phyloP scores from a whole-genome alignment of 2,888 invertebrate genomes.

The Adela reaumurella region DNA sequence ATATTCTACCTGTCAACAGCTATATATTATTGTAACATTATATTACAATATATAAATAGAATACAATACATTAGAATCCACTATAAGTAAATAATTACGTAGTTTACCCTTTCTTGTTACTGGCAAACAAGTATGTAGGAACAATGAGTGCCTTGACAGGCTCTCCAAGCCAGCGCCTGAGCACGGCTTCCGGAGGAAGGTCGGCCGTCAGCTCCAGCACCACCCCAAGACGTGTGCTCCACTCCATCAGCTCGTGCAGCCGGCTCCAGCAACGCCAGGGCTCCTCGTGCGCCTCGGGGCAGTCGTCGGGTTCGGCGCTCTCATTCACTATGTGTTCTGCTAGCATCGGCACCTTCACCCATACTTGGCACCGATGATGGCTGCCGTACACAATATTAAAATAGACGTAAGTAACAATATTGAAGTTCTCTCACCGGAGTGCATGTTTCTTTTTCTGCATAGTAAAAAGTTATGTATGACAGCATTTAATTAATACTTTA shows the following conservation, averaged over 20 bases:
- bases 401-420: no score
- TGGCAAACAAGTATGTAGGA: conserved; percentile 78
- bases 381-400: conserved; percentile 19
- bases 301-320: conserved; percentile 33
- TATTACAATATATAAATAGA: no score
- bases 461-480: no score
- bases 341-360: conserved; percentile 68
- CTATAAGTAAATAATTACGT: no score
- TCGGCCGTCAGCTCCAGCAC: conserved; percentile 80
- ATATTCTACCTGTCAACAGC: no score
- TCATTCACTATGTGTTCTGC: conserved; percentile 23
- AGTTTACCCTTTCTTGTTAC: conserved; percentile 89
- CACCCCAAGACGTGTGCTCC: conserved; percentile 61
- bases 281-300: conserved; percentile 53
- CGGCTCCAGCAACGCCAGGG: conserved; percentile 82
- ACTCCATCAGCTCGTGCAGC: conserved; percentile 59
- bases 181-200: conserved; percentile 64
- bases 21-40: no score
- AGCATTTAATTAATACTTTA: no score
- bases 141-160: conserved; percentile 83
- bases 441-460: no score
- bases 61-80: no score
- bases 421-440: no score
- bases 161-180: conserved; percentile 92
- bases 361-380: conserved; percentile 51